These are phyloP conservation scores for Furcifer pardalis DNA, from an alignment of 2,797 vertebrate species.

Conservation along the genomic window DNA sequence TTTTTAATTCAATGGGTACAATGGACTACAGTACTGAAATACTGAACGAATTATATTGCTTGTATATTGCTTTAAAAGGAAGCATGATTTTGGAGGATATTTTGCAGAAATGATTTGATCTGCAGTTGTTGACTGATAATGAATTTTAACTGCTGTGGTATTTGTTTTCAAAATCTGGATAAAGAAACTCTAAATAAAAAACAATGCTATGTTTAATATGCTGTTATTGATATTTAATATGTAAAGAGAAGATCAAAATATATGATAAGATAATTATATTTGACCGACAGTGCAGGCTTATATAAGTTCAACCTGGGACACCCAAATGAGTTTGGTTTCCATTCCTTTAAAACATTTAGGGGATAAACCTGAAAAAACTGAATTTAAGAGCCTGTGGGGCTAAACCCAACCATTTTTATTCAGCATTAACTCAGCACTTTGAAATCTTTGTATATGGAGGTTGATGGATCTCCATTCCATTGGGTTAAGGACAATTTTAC, in stretches of 20 bases:
- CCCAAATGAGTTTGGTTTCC: not conserved
- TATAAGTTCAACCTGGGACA: not conserved
- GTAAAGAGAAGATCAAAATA: constrained; percentile 4
- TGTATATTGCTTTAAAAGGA: constrained; percentile 10
- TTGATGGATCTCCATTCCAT: too few species aligned
- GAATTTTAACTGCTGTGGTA: constrained; percentile 17
- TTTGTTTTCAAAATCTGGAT: not conserved
- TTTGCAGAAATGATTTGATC: constrained; percentile 13
- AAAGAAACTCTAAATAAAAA: not conserved
- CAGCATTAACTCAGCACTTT: too few species aligned
- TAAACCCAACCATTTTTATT: not conserved
- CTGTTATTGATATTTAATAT: constrained; percentile 1
- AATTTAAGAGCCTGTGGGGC: not conserved
- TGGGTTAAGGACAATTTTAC: too few species aligned
- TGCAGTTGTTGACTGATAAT: constrained; percentile 10
- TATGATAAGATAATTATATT: not conserved
- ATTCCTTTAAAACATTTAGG: not conserved
- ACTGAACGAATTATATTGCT: constrained; percentile 16
- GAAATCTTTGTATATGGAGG: too few species aligned
- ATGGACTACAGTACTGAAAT: not conserved
- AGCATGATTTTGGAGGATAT: constrained; percentile 1
- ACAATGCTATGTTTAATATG: not conserved
- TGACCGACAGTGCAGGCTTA: not conserved
- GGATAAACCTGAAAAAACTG: not conserved
- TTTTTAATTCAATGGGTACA: constrained; percentile 8